phyloP scores from a whole-genome alignment of 1,140 invertebrate species.

The Cephus cinctus region DNA sequence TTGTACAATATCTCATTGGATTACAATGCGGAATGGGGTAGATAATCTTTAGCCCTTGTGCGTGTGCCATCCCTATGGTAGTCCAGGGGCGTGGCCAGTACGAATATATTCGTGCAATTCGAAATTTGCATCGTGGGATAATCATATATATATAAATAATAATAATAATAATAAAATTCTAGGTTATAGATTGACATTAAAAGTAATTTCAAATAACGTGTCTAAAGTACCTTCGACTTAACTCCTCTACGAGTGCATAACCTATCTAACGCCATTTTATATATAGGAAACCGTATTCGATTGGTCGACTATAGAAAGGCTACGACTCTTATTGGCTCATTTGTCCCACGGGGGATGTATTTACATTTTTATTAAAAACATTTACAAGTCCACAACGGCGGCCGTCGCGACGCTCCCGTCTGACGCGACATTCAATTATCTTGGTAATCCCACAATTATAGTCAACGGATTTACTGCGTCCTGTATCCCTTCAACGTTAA shows the following conservation, averaged over 20 bases:
- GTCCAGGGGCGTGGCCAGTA: no score
- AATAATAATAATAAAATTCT: no score
- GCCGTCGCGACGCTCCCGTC: constrained; percentile 22
- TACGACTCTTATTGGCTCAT: constrained; percentile 24
- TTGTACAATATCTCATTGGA: constrained; percentile 3
- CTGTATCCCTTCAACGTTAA: constrained; percentile 14
- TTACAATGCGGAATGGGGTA: constrained; percentile 3
- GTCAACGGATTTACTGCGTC: constrained; percentile 32
- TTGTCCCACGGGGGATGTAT: constrained; percentile 22
- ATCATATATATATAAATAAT: no score
- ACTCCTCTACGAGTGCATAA: no score
- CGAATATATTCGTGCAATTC: no score
- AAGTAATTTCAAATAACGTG: no score
- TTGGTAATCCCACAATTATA: constrained; percentile 38
- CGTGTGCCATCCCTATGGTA: not conserved
- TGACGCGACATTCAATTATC: constrained; percentile 41
- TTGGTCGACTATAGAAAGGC: no score
- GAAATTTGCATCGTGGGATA: no score
- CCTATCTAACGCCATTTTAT: no score
- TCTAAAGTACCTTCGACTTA: no score
- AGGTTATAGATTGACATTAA: no score
- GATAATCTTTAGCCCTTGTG: constrained; percentile 5
- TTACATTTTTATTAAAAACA: constrained; percentile 45
- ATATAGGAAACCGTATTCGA: no score
- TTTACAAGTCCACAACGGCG: constrained; percentile 33